These are phyloP conservation scores for Puffinus mauretanicus DNA, from an alignment of 2,113 vertebrate species.

Conservation along the genomic window DNA sequence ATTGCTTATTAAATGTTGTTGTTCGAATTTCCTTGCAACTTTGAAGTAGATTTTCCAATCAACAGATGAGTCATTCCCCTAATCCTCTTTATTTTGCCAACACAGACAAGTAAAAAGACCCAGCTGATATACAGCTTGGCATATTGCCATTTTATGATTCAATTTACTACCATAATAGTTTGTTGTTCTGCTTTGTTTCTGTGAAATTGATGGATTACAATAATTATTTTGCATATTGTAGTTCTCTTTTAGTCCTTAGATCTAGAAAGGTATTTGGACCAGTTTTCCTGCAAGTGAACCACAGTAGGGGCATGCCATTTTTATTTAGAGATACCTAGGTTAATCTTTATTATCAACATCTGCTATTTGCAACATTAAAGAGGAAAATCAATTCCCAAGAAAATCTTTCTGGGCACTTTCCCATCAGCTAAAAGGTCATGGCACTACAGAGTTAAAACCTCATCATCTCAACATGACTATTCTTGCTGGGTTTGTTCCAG, in stretches of 20 bases:
- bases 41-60: slow-evolving; percentile 37
- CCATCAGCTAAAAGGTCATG: neutral
- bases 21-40: neutral
- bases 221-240: neutral
- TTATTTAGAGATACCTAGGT: neutral
- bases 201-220: slow-evolving; percentile 15
- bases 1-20: neutral
- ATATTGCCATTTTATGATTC: slow-evolving; percentile 1
- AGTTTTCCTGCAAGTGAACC: neutral
- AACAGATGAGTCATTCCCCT: slow-evolving; percentile 31
- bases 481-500: neutral
- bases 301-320: neutral
- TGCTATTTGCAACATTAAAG: neutral
- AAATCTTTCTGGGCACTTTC: neutral
- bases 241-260: neutral
- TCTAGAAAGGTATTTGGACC: neutral
- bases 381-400: slow-evolving; percentile 9
- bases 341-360: slow-evolving; percentile 25
- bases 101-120: neutral
- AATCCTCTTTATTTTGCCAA: slow-evolving; percentile 52
- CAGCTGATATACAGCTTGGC: neutral
- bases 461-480: neutral
- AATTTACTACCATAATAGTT: slow-evolving; percentile 4
- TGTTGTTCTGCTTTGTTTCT: slow-evolving; percentile 33
- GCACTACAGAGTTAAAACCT: neutral